Conservation (phyloP, 2,113 vertebrate species). For the Cebidichthys violaceus region DNA sequence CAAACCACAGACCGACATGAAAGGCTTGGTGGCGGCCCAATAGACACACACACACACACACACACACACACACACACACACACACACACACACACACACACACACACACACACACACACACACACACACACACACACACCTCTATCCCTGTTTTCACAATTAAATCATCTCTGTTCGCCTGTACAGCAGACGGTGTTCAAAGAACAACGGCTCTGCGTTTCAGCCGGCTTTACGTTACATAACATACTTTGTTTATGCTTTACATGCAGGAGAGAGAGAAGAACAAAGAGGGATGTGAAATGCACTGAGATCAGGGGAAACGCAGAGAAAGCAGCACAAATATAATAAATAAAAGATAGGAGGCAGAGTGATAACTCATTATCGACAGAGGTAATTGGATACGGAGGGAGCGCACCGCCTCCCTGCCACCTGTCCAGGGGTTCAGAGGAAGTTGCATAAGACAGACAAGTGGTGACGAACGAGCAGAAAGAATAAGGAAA, state of each 20-base stretch:
- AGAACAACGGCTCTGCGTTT: neutral
- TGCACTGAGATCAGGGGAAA: slow-evolving; percentile 1
- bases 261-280: neutral
- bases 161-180: neutral
- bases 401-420: neutral
- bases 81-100: neutral
- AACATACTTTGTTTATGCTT: neutral
- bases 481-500: neutral
- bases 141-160: neutral
- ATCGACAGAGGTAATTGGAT: slow-evolving; percentile 37
- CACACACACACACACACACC: neutral
- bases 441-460: slow-evolving; percentile 6
- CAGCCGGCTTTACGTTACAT: neutral
- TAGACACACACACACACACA: neutral
- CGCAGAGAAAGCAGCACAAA: slow-evolving; percentile 13
- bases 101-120: neutral
- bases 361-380: slow-evolving; percentile 24
- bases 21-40: neutral
- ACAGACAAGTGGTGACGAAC: neutral
- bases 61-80: neutral
- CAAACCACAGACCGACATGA: neutral
- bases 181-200: neutral
- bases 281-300: slow-evolving; percentile 19
- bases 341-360: neutral
- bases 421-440: slow-evolving; percentile 5